A percentile compares a stretch with the other conserved stretches of the same genome.
These are phyloP conservation scores for Cherax destructor DNA, from an alignment of 1,140 invertebrate genomes.

Conservation along the genomic window DNA sequence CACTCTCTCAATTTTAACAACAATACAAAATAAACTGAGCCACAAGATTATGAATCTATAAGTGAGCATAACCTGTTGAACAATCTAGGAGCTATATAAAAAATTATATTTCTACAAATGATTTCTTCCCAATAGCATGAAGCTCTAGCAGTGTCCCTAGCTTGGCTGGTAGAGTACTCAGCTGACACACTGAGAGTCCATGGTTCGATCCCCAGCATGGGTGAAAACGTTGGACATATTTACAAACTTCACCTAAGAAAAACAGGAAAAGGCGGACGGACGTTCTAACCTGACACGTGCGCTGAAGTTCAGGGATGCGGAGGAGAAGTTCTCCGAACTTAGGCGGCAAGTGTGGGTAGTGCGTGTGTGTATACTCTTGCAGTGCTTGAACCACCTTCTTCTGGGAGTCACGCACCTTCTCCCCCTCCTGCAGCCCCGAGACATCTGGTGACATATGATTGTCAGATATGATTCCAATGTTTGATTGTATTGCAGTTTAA, in stretches of 20 bases:
- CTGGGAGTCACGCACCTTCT: constrained; percentile 93
- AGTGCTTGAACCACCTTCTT: constrained; percentile 94
- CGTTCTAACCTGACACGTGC: constrained; percentile 88
- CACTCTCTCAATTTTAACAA: not conserved
- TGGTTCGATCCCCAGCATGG: no score
- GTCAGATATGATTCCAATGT: not conserved
- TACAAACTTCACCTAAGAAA: no score
- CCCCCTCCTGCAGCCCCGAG: constrained; percentile 91
- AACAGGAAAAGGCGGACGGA: no score
- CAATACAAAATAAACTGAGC: not conserved
- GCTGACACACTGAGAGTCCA: no score
- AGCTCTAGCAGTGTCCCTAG: no score
- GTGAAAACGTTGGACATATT: no score
- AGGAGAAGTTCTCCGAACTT: constrained; percentile 96
- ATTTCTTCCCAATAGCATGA: no score
- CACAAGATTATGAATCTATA: no score
- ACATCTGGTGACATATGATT: constrained; percentile 81
- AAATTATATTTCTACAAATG: no score
- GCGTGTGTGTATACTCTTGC: constrained; percentile 92
- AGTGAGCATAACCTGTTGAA: no score
- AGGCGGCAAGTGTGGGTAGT: constrained; percentile 93
- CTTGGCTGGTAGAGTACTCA: no score
- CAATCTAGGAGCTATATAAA: no score
- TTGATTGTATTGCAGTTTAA: not conserved
- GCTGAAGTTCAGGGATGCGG: constrained; percentile 93